A percentile compares a stretch with the other conserved stretches of the same genome.
Conservation (phyloP, 2,113 vertebrate species). For the Apodemus sylvaticus region DNA sequence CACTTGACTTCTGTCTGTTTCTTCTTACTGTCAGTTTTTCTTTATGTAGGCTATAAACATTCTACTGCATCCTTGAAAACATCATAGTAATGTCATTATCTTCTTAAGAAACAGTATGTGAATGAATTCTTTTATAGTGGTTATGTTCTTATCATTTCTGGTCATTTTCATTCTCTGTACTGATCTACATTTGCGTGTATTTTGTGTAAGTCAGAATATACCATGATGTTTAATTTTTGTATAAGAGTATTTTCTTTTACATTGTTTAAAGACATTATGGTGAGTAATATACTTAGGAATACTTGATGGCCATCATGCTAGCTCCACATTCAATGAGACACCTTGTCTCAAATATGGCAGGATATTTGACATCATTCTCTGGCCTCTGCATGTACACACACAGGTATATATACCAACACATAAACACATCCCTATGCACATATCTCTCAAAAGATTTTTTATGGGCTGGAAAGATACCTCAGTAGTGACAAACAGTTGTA, state of each 20-base stretch:
- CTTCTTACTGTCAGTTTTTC: background rate
- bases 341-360: background rate
- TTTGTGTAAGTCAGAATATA: background rate
- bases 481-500: background rate
- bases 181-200: background rate
- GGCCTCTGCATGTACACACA: background rate
- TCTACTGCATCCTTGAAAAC: background rate
- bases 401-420: background rate
- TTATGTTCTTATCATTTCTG: background rate
- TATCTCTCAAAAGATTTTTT: background rate
- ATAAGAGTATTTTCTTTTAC: background rate
- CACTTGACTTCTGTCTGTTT: background rate
- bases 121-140: background rate
- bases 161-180: background rate
- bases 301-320: background rate
- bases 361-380: background rate
- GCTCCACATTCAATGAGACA: background rate
- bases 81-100: background rate
- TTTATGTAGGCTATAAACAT: background rate
- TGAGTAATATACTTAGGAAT: background rate
- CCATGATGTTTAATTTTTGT: background rate
- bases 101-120: background rate
- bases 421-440: background rate
- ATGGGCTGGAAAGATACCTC: background rate
- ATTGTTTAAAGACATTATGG: background rate